Evolutionary conservation across 2,888 invertebrate species (phyloP), one percentile per base, ranked within the genome.

Genomic region (Microctonus aethiopoides): DNA sequence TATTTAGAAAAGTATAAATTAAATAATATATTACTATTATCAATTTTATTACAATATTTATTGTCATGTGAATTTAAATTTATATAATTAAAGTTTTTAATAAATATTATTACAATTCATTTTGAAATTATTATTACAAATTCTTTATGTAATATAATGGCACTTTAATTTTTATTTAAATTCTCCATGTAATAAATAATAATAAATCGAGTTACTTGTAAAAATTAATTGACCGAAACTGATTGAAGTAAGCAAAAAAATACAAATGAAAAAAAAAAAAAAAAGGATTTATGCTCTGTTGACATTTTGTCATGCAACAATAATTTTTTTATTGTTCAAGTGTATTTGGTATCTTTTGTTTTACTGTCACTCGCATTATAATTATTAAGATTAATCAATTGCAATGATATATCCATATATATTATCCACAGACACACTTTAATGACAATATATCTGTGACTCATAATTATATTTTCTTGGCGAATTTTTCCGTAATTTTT

Each of bases 1-100:
- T 60, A 32, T 61, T 71, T 54, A 77, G 69, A 72, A 82, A 81
- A 80, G 81, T 83, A 76, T 72, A 36, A 36, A 36, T 36, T 10
- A 9, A 36, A 36, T 10, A 32, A 32, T 5, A n/a, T 32, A 32
- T 32, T 5, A 3, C 5, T 32, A 32, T 32, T 7, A 32, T 77
- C 20, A 39, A 29, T 16, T 9, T 26, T 13, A 36, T 39, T 20
- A 36, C 24, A n/a, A n/a, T n/a, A n/a, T n/a, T n/a, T n/a, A n/a
- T n/a, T n/a, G n/a, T n/a, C n/a, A n/a, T n/a, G n/a, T n/a, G n/a
- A n/a, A n/a, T n/a, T n/a, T n/a, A n/a, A n/a, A n/a, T n/a, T n/a
- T n/a, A n/a, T n/a, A n/a, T n/a, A n/a, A n/a, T n/a, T n/a, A n/a
- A n/a, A n/a, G n/a, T n/a, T n/a, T n/a, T n/a, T n/a, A n/a, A n/a